Conservation (phyloP, 2,888 invertebrate genomes). For the Physocephala rufipes region DNA sequence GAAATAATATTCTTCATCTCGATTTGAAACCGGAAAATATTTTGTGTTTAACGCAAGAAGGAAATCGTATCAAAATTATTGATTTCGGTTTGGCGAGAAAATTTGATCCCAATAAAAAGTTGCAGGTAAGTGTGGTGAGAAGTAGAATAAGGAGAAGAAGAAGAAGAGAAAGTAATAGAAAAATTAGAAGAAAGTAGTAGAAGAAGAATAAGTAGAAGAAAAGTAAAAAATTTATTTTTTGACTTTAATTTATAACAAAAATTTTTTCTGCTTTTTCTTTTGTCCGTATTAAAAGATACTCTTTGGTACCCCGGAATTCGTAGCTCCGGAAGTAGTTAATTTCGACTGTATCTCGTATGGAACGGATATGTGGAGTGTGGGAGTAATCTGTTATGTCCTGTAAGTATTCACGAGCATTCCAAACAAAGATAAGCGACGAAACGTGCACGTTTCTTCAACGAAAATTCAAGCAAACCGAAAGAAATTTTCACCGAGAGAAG, state of each 20-base stretch:
- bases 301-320: constrained; percentile 98
- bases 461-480: too few species aligned
- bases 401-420: constrained; percentile 71
- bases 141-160: too few species aligned
- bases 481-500: not conserved
- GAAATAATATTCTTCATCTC: constrained; percentile 93
- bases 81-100: constrained; percentile 96
- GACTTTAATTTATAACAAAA: constrained; percentile 16
- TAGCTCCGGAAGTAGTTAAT: constrained; percentile 98
- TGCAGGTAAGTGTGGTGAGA: constrained; percentile 71
- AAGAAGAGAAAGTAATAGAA: too few species aligned
- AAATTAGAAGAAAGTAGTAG: too few species aligned
- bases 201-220: too few species aligned
- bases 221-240: too few species aligned
- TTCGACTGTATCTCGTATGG: constrained; percentile 96
- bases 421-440: too few species aligned
- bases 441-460: too few species aligned
- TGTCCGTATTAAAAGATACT: constrained; percentile 70
- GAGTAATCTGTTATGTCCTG: constrained; percentile 98
- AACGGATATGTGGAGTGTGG: constrained; percentile 99
- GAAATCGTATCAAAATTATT: constrained; percentile 98
- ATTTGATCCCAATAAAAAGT: constrained; percentile 89
- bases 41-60: constrained; percentile 91
- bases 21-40: constrained; percentile 99
- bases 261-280: constrained; percentile 25